Evolutionary conservation across 30 jellyfish, hydroid and myxozoan species (phyloP).

Genomic region (Turritopsis dohrnii): DNA sequence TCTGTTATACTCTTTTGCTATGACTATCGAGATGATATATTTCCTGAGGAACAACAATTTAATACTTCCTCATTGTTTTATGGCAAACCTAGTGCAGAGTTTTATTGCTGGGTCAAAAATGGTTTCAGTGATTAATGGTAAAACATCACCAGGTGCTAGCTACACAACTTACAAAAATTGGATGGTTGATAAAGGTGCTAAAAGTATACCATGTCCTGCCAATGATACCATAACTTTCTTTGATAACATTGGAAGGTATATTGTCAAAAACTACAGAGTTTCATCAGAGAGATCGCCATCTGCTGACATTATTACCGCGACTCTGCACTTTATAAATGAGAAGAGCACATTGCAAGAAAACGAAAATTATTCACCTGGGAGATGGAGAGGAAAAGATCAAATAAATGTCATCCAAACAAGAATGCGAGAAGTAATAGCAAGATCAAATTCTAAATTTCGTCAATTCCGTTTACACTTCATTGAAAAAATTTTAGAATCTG

Average conservation of each 20-base stretch:
- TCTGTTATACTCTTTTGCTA: background rate
- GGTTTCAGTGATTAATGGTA: constrained; percentile 17
- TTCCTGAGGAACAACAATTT: background rate
- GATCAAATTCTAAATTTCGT: background rate
- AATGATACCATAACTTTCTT: background rate
- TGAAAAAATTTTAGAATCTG: constrained; percentile 1
- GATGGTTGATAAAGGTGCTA: constrained; percentile 16
- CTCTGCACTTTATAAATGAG: background rate
- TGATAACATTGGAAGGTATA: background rate
- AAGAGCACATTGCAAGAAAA: background rate
- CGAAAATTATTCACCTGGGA: background rate
- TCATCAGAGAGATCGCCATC: background rate
- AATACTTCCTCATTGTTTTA: constrained; percentile 8
- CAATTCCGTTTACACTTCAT: background rate
- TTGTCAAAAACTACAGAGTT: background rate
- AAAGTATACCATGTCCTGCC: constrained; percentile 10
- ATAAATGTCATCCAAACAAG: constrained; percentile 1
- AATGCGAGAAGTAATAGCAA: constrained; percentile 1
- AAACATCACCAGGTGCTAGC: constrained; percentile 12
- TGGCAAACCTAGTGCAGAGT: constrained; percentile 2
- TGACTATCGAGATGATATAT: background rate
- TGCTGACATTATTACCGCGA: background rate
- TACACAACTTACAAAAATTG: constrained; percentile 16
- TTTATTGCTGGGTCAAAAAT: constrained; percentile 12
- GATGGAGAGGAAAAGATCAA: background rate